Conservation (phyloP, 1,140 invertebrate genomes). For the Paralvinella palmiformis region DNA sequence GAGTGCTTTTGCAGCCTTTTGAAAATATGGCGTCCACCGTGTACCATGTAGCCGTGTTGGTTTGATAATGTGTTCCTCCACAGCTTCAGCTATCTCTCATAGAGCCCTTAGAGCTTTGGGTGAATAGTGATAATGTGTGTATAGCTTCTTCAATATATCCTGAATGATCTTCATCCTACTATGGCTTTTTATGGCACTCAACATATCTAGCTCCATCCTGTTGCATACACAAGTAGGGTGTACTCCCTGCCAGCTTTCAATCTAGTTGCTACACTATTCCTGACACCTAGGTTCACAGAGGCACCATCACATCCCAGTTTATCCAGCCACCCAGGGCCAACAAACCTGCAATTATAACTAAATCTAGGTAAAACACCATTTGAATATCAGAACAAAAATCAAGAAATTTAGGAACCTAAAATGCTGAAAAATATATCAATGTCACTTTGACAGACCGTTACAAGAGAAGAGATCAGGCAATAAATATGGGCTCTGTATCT, state of each 20-base stretch:
- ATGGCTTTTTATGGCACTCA: no score
- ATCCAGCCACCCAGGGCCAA: not conserved
- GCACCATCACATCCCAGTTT: not conserved
- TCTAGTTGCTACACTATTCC: not conserved
- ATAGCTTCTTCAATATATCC: no score
- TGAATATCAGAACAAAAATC: no score
- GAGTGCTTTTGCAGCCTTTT: not conserved
- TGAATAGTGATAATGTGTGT: not conserved
- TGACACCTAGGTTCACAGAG: not conserved
- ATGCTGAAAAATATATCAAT: no score
- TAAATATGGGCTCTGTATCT: no score
- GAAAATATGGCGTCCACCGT: not conserved
- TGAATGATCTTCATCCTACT: no score
- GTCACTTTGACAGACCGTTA: no score
- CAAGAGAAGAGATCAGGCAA: no score
- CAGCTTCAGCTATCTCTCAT: not conserved
- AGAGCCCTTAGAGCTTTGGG: no score
- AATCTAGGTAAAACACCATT: no score
- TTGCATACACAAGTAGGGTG: not conserved
- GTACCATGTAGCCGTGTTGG: not conserved
- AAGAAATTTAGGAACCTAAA: no score
- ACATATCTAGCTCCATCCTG: not conserved
- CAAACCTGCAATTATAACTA: no score
- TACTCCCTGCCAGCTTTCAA: not conserved
- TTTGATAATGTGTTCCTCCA: not conserved